phyloP scores from a whole-genome alignment of 2,797 vertebrate genomes.

The Molossus alvarezi region DNA sequence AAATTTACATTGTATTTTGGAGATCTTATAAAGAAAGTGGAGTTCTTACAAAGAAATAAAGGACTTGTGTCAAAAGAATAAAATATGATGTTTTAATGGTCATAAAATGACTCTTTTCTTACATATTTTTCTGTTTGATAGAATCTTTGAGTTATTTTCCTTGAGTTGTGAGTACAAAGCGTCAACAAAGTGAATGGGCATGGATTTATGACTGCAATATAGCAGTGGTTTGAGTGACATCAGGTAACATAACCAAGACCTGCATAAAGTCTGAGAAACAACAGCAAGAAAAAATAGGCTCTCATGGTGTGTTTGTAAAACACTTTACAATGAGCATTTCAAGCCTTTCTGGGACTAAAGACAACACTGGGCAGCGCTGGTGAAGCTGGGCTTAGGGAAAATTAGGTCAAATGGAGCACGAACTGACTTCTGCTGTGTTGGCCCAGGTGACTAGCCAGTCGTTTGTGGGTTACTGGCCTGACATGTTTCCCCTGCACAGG shows the following conservation, averaged over 20 bases:
- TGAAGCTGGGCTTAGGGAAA: background rate
- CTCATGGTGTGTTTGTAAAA: background rate
- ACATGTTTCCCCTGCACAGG: background rate
- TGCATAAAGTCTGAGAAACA: background rate
- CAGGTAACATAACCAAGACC: background rate
- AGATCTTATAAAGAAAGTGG: background rate
- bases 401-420: rapidly evolving
- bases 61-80: background rate
- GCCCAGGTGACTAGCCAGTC: rapidly evolving
- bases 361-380: background rate
- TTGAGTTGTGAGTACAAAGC: background rate
- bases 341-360: background rate
- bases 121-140: background rate
- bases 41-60: background rate
- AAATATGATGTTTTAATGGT: background rate
- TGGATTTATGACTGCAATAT: background rate
- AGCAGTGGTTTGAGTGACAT: background rate
- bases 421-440: rapidly evolving
- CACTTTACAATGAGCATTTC: background rate
- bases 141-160: background rate
- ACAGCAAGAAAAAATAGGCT: background rate
- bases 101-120: background rate
- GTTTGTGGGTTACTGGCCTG: rapidly evolving
- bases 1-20: background rate
- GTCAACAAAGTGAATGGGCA: background rate